Conservation (phyloP, 2,113 vertebrate genomes). For the Plestiodon gilberti region DNA sequence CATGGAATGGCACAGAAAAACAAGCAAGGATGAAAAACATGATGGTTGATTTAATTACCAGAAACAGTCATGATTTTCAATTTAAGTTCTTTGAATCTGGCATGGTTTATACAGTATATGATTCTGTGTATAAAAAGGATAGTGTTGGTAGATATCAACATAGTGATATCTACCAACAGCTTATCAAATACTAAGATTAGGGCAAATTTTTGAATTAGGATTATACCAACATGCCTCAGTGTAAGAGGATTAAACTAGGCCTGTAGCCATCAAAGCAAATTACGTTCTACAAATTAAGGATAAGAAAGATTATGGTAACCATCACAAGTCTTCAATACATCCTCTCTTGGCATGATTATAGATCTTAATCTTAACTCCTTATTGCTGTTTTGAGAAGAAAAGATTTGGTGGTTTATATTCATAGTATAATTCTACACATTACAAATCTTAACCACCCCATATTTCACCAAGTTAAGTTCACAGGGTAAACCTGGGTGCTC, state of each 20-base stretch:
- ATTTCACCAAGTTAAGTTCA: not conserved
- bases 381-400: not conserved
- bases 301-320: constrained; percentile 9
- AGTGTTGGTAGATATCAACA: too few relatives aligned
- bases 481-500: not conserved
- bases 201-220: not conserved
- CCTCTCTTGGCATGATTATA: not conserved
- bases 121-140: not conserved
- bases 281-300: not conserved
- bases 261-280: constrained; percentile 7
- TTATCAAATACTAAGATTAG: not conserved
- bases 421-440: not conserved
- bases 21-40: not conserved
- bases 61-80: not conserved
- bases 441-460: not conserved
- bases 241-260: constrained; percentile 13
- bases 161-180: not conserved
- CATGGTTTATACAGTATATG: not conserved
- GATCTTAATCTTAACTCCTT: not conserved
- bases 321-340: not conserved
- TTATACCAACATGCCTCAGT: not conserved
- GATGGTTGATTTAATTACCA: not conserved
- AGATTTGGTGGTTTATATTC: not conserved
- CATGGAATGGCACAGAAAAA: not conserved
- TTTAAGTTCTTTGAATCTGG: not conserved